Base-by-base conservation (phyloP, 2,797 vertebrate genomes). In the Eulemur coronatus region DNA sequence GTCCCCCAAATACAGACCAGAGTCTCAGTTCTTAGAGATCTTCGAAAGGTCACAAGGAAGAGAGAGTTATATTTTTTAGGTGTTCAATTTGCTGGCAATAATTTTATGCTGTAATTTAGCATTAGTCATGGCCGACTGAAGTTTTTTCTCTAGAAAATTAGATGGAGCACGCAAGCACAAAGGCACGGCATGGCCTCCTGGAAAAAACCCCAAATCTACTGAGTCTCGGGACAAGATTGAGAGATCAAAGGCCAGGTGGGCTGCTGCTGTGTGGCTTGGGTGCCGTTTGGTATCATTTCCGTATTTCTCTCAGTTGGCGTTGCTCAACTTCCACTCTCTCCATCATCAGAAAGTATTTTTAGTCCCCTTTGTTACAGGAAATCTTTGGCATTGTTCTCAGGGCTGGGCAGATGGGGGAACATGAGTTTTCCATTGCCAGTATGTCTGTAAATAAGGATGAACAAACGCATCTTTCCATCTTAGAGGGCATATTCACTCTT, bases 291-390 rank as follows among this genome's bases (percentile, higher is more conserved):
- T 98, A 95, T 98, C 95, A 1, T 97, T 98, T 98, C 97, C 85
- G 84, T 94, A 94, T 97, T 98, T 95, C 48, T 18, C 33, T 76
- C 78, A 22, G 96, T 72, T 22, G 14, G 63, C 0, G 2, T 97
- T 97, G 92, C 98, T 95, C 96, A 98, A 97, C 84, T 97, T 97
- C 95, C 93, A 96, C 89, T 67, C 73, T 89, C 75, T 94, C 93
- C 93, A 97, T 98, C 97, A 98, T 97, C 98, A 98, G 55, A 98
- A 98, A 97, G 70, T 98, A 98, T 97, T 98, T 98, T 97, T 97
- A 97, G 96, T 69, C 35, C 52, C 38, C 94, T 95, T 96, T 94
- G 94, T 97, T 97, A 97, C 94, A 94, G 96, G 80, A 98, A 97
- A 84, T 90, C 78, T 93, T 97, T 95, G 96, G 96, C 89, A 72